phyloP scores from a whole-genome alignment of 1,140 invertebrate species.

The Propsilocerus akamusi region DNA sequence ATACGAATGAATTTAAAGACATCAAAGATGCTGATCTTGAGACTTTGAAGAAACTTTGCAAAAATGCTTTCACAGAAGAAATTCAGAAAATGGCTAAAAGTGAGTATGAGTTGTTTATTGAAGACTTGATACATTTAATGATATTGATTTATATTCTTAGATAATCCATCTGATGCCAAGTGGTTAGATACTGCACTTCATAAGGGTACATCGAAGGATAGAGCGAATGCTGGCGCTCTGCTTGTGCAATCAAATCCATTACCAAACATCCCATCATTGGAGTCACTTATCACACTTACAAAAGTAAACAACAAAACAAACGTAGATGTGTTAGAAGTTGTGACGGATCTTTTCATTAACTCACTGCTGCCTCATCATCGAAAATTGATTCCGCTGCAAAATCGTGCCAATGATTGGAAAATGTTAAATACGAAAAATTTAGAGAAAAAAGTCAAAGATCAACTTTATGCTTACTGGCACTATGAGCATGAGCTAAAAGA shows the following conservation, averaged over 20 bases:
- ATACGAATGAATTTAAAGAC: slow-evolving; percentile 16
- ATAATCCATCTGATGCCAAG: slow-evolving; percentile 19
- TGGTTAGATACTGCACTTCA: slow-evolving; percentile 56
- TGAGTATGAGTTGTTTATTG: slow-evolving; percentile 8
- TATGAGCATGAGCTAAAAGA: slow-evolving; percentile 58
- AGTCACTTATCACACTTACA: slow-evolving; percentile 44
- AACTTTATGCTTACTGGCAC: slow-evolving; percentile 32
- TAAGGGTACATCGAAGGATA: slow-evolving; percentile 54
- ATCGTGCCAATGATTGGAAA: slow-evolving; percentile 31
- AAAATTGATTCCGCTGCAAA: slow-evolving; percentile 43
- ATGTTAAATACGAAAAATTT: slow-evolving; percentile 20
- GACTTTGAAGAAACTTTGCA: slow-evolving; percentile 18
- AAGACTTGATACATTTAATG: neutral
- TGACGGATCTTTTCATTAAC: slow-evolving; percentile 48
- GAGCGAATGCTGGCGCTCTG: slow-evolving; percentile 53
- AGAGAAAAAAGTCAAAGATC: slow-evolving; percentile 23
- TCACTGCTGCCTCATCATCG: slow-evolving; percentile 43
- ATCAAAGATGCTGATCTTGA: slow-evolving; percentile 21
- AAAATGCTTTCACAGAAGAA: slow-evolving; percentile 16
- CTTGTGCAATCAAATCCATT: slow-evolving; percentile 58
- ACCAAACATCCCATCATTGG: slow-evolving; percentile 43
- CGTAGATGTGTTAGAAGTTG: slow-evolving; percentile 36
- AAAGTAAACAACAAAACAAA: slow-evolving; percentile 49
- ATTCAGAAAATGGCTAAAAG: slow-evolving; percentile 14
- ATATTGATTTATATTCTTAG: slow-evolving; percentile 8